Percentiles rank a stretch among this genome's conserved stretches.
Conservation (phyloP, 1,140 invertebrate genomes). For the Drosophila sproati region DNA sequence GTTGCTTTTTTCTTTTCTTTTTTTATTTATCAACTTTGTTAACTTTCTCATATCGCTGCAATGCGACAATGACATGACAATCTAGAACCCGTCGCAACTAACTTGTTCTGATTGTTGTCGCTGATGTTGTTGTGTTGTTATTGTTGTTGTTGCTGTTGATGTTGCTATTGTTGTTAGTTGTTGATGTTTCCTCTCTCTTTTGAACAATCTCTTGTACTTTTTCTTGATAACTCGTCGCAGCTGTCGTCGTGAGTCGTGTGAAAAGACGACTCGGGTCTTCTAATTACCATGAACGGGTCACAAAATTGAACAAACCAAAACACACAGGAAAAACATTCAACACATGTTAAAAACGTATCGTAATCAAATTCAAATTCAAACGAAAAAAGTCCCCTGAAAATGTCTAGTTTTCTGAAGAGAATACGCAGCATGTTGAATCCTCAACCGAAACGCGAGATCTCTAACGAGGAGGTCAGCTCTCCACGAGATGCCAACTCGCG, state of each 20-base stretch:
- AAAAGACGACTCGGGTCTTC: conserved; percentile 39
- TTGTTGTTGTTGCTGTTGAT: conserved; percentile 3
- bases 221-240: conserved; percentile 59
- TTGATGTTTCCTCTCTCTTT: conserved; percentile 6
- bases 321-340: conserved; percentile 6
- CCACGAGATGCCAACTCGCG: neutral
- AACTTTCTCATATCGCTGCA: conserved; percentile 27
- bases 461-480: conserved; percentile 17
- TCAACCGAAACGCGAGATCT: conserved; percentile 28
- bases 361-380: conserved; percentile 36
- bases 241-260: conserved; percentile 43
- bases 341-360: conserved; percentile 28
- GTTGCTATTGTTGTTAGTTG: neutral
- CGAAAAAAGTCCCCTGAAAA: conserved; percentile 39
- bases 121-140: conserved; percentile 1
- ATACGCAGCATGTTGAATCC: conserved; percentile 68
- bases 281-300: conserved; percentile 72
- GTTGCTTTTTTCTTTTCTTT: conserved; percentile 9
- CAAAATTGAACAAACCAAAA: conserved; percentile 22
- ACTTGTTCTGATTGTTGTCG: neutral
- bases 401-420: conserved; percentile 67
- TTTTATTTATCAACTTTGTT: conserved; percentile 31
- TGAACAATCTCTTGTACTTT: conserved; percentile 42
- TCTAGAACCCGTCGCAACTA: conserved; percentile 20
- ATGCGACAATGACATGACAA: conserved; percentile 38